Evolutionary conservation across 2,888 invertebrate species (phyloP).

Genomic region (Clistopyga incitator): DNA sequence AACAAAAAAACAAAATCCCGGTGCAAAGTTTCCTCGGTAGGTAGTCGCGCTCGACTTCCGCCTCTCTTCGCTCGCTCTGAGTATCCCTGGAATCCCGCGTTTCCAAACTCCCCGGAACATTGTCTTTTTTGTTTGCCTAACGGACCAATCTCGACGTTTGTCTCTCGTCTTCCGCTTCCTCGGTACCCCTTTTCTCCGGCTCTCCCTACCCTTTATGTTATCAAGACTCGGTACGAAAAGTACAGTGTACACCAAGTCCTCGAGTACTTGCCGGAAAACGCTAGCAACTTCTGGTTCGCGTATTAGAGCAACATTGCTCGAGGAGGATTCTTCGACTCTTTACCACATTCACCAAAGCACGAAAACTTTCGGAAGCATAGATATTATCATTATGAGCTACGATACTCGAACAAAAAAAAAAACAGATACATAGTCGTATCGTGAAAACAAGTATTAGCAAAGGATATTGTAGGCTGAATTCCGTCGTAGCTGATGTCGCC

Average conservation of each 20-base stretch:
- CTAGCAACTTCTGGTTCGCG: slow-evolving; percentile 24
- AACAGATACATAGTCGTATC: neutral
- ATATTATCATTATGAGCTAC: neutral
- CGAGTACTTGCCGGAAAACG: slow-evolving; percentile 31
- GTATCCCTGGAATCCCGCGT: slow-evolving; percentile 40
- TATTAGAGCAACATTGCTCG: neutral
- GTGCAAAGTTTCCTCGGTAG: slow-evolving; percentile 58
- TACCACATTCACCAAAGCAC: slow-evolving; percentile 34
- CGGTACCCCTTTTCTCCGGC: slow-evolving; percentile 37
- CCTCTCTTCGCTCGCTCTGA: slow-evolving; percentile 52
- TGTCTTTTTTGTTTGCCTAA: slow-evolving; percentile 60
- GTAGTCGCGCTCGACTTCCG: slow-evolving; percentile 58
- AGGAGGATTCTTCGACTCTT: slow-evolving; percentile 23
- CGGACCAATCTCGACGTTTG: slow-evolving; percentile 57
- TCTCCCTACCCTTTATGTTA: slow-evolving; percentile 24
- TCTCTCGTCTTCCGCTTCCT: slow-evolving; percentile 53
- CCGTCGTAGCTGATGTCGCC: slow-evolving; percentile 96
- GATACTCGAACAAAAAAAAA: no score
- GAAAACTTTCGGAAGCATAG: neutral
- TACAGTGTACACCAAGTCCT: slow-evolving; percentile 24
- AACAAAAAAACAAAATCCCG: no score
- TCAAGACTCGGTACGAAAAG: slow-evolving; percentile 45
- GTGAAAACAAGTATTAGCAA: slow-evolving; percentile 87
- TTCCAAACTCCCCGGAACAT: slow-evolving; percentile 44
- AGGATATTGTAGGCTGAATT: slow-evolving; percentile 98